A percentile compares a stretch with the other conserved stretches of the same genome.
phyloP scores from a whole-genome alignment of 1,140 invertebrate species.

The Drosophila serrata region DNA sequence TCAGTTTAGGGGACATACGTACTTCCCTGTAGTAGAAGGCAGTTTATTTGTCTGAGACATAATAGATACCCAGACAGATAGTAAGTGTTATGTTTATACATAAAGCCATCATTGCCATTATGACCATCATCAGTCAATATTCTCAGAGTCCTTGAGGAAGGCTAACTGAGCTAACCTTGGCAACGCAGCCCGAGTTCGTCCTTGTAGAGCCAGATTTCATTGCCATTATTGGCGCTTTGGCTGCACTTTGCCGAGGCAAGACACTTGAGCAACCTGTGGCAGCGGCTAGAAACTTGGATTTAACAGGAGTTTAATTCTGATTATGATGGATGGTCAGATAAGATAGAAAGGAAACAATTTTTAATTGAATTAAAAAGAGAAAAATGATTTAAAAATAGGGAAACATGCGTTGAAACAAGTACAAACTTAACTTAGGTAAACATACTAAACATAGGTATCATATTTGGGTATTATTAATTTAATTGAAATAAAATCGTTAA shows the following conservation, averaged over 20 bases:
- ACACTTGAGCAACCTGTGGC: constrained; percentile 6
- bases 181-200: constrained; percentile 11
- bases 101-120: constrained; percentile 49
- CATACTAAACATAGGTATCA: background rate
- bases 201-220: constrained; percentile 25
- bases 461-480: background rate
- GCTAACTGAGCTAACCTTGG: constrained; percentile 38
- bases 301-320: constrained; percentile 41
- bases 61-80: background rate
- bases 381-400: background rate
- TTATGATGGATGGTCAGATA: constrained; percentile 28
- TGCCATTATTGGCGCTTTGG: constrained; percentile 57
- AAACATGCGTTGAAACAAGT: background rate
- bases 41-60: background rate
- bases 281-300: constrained; percentile 12
- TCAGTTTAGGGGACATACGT: background rate
- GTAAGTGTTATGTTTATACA: constrained; percentile 39
- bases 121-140: constrained; percentile 31
- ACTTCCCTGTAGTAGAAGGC: background rate
- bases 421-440: background rate
- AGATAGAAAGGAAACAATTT: background rate
- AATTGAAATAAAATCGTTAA: background rate
- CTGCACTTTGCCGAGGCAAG: constrained; percentile 36
- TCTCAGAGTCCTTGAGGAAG: constrained; percentile 26
- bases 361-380: background rate